A percentile compares a stretch with the other conserved stretches of the same genome.
Evolutionary conservation across 2,888 invertebrate genomes (phyloP).

Genomic region (Chesias legatella): DNA sequence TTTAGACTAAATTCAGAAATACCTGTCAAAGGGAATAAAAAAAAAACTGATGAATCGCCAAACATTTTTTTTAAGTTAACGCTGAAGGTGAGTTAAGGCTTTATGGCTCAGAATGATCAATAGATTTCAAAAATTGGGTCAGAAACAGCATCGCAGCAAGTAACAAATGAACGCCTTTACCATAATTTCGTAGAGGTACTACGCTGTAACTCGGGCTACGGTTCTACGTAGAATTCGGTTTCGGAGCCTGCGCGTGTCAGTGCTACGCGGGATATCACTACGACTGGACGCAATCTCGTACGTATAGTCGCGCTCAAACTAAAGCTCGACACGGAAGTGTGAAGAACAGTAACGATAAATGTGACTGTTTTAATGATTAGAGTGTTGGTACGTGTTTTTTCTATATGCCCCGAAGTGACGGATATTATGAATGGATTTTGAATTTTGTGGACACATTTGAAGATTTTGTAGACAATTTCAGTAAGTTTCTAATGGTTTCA

Average conservation of each 20-base stretch:
- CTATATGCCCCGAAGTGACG: slow-evolving; percentile 29
- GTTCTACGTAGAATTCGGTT: slow-evolving; percentile 49
- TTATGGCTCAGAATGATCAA: no score
- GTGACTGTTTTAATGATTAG: slow-evolving; percentile 52
- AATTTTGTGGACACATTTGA: slow-evolving; percentile 9
- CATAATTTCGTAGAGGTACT: slow-evolving; percentile 45
- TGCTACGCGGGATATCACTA: slow-evolving; percentile 47
- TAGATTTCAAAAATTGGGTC: no score
- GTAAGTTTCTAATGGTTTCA: slow-evolving; percentile 2
- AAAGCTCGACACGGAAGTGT: slow-evolving; percentile 10
- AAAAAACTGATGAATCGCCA: no score
- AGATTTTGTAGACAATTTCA: slow-evolving; percentile 3
- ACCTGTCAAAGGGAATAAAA: no score
- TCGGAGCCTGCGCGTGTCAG: slow-evolving; percentile 74
- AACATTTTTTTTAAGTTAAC: no score
- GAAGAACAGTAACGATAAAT: slow-evolving; percentile 35
- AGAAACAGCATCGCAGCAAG: slow-evolving; percentile 23
- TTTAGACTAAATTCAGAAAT: no score
- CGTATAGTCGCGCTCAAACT: slow-evolving; percentile 16
- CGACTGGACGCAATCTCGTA: slow-evolving; percentile 33
- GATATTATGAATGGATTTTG: slow-evolving; percentile 7
- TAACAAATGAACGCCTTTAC: slow-evolving; percentile 50
- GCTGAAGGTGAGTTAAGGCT: no score
- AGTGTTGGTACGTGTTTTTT: slow-evolving; percentile 51
- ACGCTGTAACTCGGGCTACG: slow-evolving; percentile 37